phyloP scores from a whole-genome alignment of 2,888 invertebrate species.

The Drosophila sordidula region DNA sequence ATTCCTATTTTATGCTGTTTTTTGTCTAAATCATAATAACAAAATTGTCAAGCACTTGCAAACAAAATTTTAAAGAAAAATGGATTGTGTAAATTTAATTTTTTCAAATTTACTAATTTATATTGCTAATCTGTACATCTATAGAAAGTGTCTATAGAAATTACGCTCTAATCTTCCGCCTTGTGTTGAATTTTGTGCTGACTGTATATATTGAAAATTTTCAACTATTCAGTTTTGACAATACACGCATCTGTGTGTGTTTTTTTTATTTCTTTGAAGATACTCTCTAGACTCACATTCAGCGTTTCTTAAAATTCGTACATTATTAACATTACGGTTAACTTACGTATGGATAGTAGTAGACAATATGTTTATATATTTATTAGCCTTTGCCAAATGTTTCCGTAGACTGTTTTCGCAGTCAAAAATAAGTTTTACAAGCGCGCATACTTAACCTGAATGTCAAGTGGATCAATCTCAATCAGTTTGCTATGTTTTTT shows the following conservation, averaged over 20 bases:
- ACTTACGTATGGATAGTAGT: constrained; percentile 70
- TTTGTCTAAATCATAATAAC: constrained; percentile 31
- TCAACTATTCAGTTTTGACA: constrained; percentile 56
- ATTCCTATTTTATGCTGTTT: constrained; percentile 17
- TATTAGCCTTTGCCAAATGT: constrained; percentile 26
- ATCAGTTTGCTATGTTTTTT: constrained; percentile 5
- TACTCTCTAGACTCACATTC: constrained; percentile 80
- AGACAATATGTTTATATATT: constrained; percentile 33
- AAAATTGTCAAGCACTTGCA: constrained; percentile 64
- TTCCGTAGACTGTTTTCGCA: constrained; percentile 18
- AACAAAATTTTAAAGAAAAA: constrained; percentile 56
- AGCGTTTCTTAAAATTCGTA: constrained; percentile 82
- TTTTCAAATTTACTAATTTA: constrained; percentile 18
- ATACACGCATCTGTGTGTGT: constrained; percentile 56
- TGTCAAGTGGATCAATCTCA: constrained; percentile 24
- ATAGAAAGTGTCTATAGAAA: constrained; percentile 58
- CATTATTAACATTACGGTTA: constrained; percentile 74
- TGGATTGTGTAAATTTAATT: constrained; percentile 32
- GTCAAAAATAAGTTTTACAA: constrained; percentile 41
- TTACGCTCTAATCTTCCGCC: constrained; percentile 6
- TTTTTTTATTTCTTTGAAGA: constrained; percentile 33
- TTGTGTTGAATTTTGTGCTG: constrained; percentile 14
- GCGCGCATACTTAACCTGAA: constrained; percentile 32
- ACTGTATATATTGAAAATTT: constrained; percentile 30
- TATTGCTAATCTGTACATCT: constrained; percentile 61